Conservation (phyloP, 2,797 vertebrate species). For the Enteromius argenteus region DNA sequence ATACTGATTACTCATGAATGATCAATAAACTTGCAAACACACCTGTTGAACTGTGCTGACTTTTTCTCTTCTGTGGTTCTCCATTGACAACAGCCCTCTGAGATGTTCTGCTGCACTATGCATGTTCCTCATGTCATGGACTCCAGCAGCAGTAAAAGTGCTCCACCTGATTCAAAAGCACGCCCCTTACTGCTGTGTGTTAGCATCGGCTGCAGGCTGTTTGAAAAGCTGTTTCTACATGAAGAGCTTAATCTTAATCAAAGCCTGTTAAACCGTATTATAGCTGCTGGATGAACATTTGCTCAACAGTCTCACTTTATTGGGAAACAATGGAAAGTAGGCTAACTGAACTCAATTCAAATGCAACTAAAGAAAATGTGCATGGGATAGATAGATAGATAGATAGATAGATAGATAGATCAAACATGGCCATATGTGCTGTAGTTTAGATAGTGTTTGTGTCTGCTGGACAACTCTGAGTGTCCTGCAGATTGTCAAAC, state of each 20-base stretch:
- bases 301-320: neutral
- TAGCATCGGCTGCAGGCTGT: neutral
- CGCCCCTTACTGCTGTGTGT: neutral
- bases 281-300: constrained; percentile 18
- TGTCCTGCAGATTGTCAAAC: constrained; percentile 17
- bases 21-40: neutral
- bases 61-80: constrained; percentile 5
- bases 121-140: neutral
- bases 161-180: constrained; percentile 12
- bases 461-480: constrained; percentile 1
- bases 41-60: neutral
- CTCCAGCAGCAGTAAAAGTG: neutral
- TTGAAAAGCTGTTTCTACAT: constrained; percentile 26
- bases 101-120: neutral
- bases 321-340: constrained; percentile 5
- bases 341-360: neutral
- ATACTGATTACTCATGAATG: neutral
- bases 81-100: neutral
- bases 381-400: neutral
- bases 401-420: neutral
- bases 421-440: neutral
- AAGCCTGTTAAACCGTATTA: constrained; percentile 35
- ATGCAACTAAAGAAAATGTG: neutral
- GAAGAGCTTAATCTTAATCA: constrained; percentile 33
- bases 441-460: neutral